Base-by-base conservation (phyloP, 1,140 invertebrate genomes). In the Macrosteles quadrilineatus region DNA sequence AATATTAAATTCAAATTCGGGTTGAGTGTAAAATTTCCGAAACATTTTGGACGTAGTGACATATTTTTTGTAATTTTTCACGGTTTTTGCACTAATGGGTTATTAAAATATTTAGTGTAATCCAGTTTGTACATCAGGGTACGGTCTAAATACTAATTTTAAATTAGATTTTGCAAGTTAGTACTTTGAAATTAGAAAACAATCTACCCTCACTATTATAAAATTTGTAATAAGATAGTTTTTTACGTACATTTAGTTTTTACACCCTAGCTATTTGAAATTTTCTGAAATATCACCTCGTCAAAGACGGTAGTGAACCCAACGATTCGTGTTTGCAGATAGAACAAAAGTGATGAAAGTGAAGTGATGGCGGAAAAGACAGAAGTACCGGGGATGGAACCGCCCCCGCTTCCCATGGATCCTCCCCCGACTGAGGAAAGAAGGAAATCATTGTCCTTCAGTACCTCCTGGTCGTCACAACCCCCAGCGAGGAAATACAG, bases 381-480 rank as follows among this genome's bases (percentile, higher is more conserved):
- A 45, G 63, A 36, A 19, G 19, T n/a, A 11, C 2, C 4, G 3
- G 66, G 36, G 17, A n/a, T 25, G 30, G 66, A 55, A n/a, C 45
- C 66, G 29, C 45, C 45, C 45, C 66, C 66, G 23, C 25, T 55
- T 9, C 66, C 66, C 0, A 23, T 29, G 53, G 67, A n/a, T 11
- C 67, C 67, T 25, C 6, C 6, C 17, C 36, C 6, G 17, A 6
- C 36, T 6, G 72, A 71, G 4, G 62, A 32, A 19, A 59, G 72
- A 11, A 53, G 72, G 1, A 73, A 73, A 19, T 73, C 72, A 0
- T 31, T 73, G 21, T 63, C 69, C 4, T 67, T 71, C 1, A 64
- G 70, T 0, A 45, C 71, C 0, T 45, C 67, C 4, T 73, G 70
- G 70, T 53, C 67, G 9, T 25, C 63, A 14, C 59, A 71, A 47